These are phyloP conservation scores for Netelia fuscicornis DNA, from an alignment of 2,888 invertebrate genomes.

Conservation along the genomic window DNA sequence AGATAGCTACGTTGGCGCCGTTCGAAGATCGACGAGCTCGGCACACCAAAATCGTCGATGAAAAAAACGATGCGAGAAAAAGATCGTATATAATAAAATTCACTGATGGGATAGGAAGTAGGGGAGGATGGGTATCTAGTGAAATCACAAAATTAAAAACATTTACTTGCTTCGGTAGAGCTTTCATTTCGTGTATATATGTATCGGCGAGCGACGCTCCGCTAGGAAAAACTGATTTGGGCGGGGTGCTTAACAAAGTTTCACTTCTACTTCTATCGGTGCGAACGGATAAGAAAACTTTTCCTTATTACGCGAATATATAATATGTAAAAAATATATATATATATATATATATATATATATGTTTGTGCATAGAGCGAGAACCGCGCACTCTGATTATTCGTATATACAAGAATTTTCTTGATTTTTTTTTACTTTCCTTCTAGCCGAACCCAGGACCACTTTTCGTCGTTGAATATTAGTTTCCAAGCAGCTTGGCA, in stretches of 20 bases:
- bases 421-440: slow-evolving; percentile 33
- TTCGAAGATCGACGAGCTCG: slow-evolving; percentile 64
- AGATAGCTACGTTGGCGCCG: slow-evolving; percentile 43
- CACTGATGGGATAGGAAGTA: neutral
- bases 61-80: slow-evolving; percentile 37
- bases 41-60: slow-evolving; percentile 53
- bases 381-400: slow-evolving; percentile 29
- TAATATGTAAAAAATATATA: slow-evolving; percentile 6
- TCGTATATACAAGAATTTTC: slow-evolving; percentile 60
- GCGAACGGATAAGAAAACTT: slow-evolving; percentile 68
- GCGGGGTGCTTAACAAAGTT: slow-evolving; percentile 46
- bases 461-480: slow-evolving; percentile 58
- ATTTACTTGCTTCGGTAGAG: slow-evolving; percentile 43
- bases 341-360: slow-evolving; percentile 5
- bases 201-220: slow-evolving; percentile 12
- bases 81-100: slow-evolving; percentile 8
- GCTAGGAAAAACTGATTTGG: slow-evolving; percentile 31
- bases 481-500: slow-evolving; percentile 56
- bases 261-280: slow-evolving; percentile 54
- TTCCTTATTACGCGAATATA: slow-evolving; percentile 63
- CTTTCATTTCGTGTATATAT: neutral
- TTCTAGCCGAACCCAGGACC: slow-evolving; percentile 31
- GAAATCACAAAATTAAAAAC: slow-evolving; percentile 59
- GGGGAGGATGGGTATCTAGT: slow-evolving; percentile 24
- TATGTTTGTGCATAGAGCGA: too few relatives aligned